Evolutionary conservation across 1,140 invertebrate species (phyloP).

Genomic region (Megathymus violae): DNA sequence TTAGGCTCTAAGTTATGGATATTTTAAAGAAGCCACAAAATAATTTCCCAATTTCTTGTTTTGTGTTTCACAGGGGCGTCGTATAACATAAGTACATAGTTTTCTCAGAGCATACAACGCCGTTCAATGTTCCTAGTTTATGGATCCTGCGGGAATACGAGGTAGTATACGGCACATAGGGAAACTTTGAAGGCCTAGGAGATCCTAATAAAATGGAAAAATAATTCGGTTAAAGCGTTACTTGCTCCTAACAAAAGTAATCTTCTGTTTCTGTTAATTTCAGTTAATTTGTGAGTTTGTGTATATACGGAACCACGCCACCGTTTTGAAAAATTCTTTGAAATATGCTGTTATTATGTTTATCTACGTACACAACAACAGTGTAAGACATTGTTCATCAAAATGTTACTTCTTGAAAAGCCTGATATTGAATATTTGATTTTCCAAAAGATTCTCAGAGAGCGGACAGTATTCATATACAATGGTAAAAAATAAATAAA

Average conservation of each 20-base stretch:
- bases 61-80: conserved; percentile 6
- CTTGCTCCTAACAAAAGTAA: neutral
- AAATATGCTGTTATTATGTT: too few relatives aligned
- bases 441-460: too few relatives aligned
- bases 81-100: conserved; percentile 21
- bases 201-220: conserved; percentile 22
- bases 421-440: too few relatives aligned
- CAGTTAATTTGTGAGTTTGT: neutral
- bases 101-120: conserved; percentile 12
- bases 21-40: too few relatives aligned
- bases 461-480: too few relatives aligned
- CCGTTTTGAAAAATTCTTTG: too few relatives aligned
- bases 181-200: conserved; percentile 25
- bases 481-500: too few relatives aligned
- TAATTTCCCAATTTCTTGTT: neutral
- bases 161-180: conserved; percentile 3
- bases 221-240: conserved; percentile 17
- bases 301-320: too few relatives aligned
- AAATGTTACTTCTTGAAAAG: too few relatives aligned
- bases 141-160: conserved; percentile 19
- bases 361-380: too few relatives aligned
- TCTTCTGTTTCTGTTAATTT: neutral
- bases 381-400: too few relatives aligned
- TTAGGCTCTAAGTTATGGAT: too few relatives aligned
- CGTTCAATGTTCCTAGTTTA: conserved; percentile 26